These are phyloP conservation scores for Triplophysa rosa DNA, from an alignment of 2,113 vertebrate genomes.

Conservation along the genomic window DNA sequence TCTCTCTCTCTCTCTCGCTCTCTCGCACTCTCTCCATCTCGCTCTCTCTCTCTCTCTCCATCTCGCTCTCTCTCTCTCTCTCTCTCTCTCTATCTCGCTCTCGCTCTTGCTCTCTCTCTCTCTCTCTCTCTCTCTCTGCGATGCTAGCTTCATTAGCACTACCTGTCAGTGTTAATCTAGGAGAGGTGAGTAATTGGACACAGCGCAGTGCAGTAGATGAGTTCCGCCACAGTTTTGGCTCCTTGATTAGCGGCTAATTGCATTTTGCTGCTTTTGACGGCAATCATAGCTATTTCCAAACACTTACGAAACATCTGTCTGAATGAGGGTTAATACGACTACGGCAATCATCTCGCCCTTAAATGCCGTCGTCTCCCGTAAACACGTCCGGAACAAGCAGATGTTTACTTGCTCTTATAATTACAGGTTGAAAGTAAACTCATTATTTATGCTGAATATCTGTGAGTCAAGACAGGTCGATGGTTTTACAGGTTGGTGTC, in stretches of 20 bases:
- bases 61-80: too few species aligned
- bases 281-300: constrained; percentile 40
- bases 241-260: constrained; percentile 53
- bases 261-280: constrained; percentile 41
- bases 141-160: constrained; percentile 32
- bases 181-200: constrained; percentile 51
- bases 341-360: constrained; percentile 32
- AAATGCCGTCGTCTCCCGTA: constrained; percentile 4
- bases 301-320: constrained; percentile 45
- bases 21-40: too few species aligned
- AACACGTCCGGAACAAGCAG: background rate
- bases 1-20: too few species aligned
- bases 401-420: constrained; percentile 29
- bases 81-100: constrained; percentile 16
- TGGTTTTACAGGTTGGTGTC: background rate
- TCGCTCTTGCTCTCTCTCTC: background rate
- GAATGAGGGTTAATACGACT: constrained; percentile 26
- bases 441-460: constrained; percentile 6
- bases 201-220: constrained; percentile 34
- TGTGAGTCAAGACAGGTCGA: background rate
- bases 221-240: constrained; percentile 45
- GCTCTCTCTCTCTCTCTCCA: too few species aligned
- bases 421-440: background rate
- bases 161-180: constrained; percentile 39
- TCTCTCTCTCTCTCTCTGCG: background rate